Evolutionary conservation across 2,797 vertebrate species (phyloP).

Genomic region (Argentina silus): DNA sequence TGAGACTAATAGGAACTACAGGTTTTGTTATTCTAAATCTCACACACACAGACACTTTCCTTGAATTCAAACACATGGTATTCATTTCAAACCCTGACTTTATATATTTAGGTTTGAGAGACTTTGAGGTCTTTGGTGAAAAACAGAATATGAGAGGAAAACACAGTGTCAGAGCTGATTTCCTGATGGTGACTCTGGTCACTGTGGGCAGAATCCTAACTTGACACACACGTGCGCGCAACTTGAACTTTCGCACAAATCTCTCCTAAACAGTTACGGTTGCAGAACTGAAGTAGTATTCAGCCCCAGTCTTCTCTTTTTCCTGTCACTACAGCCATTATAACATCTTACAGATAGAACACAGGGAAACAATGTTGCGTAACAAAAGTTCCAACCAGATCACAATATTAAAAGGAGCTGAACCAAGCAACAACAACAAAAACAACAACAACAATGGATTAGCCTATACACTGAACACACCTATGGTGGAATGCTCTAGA

Average conservation of each 20-base stretch:
- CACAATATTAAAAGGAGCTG: background rate
- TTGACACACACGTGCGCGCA: background rate
- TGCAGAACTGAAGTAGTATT: no score
- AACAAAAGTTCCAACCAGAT: no score
- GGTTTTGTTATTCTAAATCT: conserved; percentile 77
- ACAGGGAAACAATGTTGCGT: no score
- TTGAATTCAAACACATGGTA: conserved; percentile 72
- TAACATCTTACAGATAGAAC: no score
- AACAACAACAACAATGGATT: no score
- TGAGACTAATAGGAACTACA: conserved; percentile 77
- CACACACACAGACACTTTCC: conserved; percentile 55
- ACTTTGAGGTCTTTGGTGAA: conserved; percentile 71
- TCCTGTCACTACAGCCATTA: no score
- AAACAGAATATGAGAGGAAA: conserved; percentile 75
- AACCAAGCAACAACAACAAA: conserved; percentile 23
- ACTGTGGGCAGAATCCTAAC: background rate
- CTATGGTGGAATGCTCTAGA: no score
- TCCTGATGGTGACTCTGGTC: background rate
- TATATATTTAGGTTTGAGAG: conserved; percentile 49
- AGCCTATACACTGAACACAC: no score
- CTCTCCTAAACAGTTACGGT: background rate
- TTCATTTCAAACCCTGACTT: conserved; percentile 70
- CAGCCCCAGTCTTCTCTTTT: no score
- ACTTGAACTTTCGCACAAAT: background rate
- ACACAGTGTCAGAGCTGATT: conserved; percentile 23